Evolutionary conservation across 2,113 vertebrate genomes (phyloP).

Genomic region (Actenoides lindsayi): DNA sequence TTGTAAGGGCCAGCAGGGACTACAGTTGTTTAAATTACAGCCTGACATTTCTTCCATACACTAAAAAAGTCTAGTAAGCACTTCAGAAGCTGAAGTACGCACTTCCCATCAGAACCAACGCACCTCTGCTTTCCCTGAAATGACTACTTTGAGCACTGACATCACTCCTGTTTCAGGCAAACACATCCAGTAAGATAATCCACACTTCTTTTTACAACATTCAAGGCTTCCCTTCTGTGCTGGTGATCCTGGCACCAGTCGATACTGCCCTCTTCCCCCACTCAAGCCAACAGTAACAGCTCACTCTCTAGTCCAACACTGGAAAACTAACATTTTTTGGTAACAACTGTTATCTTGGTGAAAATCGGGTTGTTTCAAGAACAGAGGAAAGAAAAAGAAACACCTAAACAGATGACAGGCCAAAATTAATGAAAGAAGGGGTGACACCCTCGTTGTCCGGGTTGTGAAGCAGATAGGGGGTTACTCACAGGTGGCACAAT

Average conservation of each 20-base stretch:
- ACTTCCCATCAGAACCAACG: not conserved
- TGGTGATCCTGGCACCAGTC: not conserved
- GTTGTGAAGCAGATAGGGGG: not conserved
- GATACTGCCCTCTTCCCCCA: not conserved
- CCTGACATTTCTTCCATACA: not conserved
- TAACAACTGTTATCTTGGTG: not conserved
- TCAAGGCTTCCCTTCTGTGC: not conserved
- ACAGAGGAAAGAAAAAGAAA: not conserved
- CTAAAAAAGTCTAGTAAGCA: not conserved
- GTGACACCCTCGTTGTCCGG: not conserved
- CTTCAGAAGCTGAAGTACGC: not conserved
- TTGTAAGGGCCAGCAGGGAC: not conserved
- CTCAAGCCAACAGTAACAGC: not conserved
- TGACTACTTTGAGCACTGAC: not conserved
- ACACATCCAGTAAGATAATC: not conserved
- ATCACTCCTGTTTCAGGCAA: not conserved
- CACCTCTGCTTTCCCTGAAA: not conserved
- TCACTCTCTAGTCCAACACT: not conserved
- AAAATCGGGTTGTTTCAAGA: not conserved
- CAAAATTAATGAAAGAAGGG: not conserved
- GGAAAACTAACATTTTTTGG: not conserved
- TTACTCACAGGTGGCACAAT: not conserved
- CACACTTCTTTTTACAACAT: not conserved
- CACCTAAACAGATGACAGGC: not conserved
- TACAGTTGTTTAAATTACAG: not conserved